Conservation (phyloP, 2,113 vertebrate genomes). For the Amphiprion ocellaris region DNA sequence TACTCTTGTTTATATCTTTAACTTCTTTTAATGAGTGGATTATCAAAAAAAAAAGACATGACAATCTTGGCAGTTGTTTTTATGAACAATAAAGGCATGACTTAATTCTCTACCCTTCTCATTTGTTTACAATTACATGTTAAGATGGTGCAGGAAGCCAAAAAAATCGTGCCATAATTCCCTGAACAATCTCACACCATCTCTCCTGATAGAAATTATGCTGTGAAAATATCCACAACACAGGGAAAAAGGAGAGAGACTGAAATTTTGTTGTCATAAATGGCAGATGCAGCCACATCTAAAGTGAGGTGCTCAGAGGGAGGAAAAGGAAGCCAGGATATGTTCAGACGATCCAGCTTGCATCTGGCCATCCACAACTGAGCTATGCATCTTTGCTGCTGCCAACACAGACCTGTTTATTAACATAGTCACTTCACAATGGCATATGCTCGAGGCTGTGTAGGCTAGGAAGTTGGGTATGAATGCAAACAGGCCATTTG, state of each 20-base stretch:
- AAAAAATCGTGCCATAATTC: conserved; percentile 11
- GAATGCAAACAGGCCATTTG: conserved; percentile 38
- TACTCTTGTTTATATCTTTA: neutral
- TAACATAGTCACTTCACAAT: conserved; percentile 53
- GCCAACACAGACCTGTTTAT: conserved; percentile 61
- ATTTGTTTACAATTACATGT: conserved; percentile 31
- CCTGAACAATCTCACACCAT: conserved; percentile 9
- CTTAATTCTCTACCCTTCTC: neutral
- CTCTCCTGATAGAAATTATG: conserved; percentile 19
- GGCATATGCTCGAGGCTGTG: conserved; percentile 49
- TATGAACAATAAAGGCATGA: conserved; percentile 17
- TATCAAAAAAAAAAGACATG: neutral
- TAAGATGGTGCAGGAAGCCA: neutral
- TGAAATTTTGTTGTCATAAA: conserved; percentile 17
- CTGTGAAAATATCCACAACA: conserved; percentile 1
- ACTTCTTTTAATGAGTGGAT: conserved; percentile 18
- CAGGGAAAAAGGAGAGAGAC: conserved; percentile 9
- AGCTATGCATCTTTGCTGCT: conserved; percentile 21
- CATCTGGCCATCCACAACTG: conserved; percentile 27
- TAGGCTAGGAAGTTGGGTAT: conserved; percentile 37
- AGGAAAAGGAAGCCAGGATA: conserved; percentile 7
- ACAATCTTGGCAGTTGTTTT: conserved; percentile 20
- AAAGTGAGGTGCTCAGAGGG: conserved; percentile 12
- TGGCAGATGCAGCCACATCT: conserved; percentile 11
- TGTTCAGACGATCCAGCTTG: conserved; percentile 18